Evolutionary conservation across 2,797 vertebrate species (phyloP), one percentile per base, ranked within the genome.

Genomic region (Platalea minor): DNA sequence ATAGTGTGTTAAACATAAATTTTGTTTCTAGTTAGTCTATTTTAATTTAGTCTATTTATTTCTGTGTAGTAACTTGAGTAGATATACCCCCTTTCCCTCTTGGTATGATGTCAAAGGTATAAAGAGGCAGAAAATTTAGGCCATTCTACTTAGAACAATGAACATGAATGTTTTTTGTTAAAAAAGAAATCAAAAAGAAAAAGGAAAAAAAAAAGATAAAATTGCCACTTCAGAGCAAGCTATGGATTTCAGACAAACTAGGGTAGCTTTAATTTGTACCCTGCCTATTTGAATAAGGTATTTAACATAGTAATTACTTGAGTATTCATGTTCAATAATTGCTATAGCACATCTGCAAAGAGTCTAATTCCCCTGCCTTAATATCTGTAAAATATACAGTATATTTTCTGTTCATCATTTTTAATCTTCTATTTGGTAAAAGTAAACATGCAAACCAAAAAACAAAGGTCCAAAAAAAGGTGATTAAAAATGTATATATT

Each of bases 251-350:
- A 91, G 72, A 77, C 51, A 86, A 85, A 81, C 73, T 81, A 68
- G 37, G 39, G 50, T 86, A 84, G 85, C 26, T 96, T 96, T 96
- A 89, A 96, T 96, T 95, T 96, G 84, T 51, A 78, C 15, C 68
- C n/a, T 94, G 84, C 39, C 73, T 90, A 50, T 95, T 95, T 96
- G 79, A 95, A 88, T 95, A 96, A 94, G 84, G 56, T 97, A 96
- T 96, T 96, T 96, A 96, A 91, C 93, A 93, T 60, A 93, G 90
- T 91, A 96, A 97, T 97, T 96, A 96, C 82, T 90, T 91, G 67
- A 48, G 65, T 92, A 95, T 94, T 97, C 90, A 94, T 95, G 46
- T 97, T 94, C 87, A 97, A 95, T 96, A 97, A 92, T 96, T 97
- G 46, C 87, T 61, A 88, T 78, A 94, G 45, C 85, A 93, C 92